phyloP scores from a whole-genome alignment of 2,888 invertebrate species.

The Protonemura montana region DNA sequence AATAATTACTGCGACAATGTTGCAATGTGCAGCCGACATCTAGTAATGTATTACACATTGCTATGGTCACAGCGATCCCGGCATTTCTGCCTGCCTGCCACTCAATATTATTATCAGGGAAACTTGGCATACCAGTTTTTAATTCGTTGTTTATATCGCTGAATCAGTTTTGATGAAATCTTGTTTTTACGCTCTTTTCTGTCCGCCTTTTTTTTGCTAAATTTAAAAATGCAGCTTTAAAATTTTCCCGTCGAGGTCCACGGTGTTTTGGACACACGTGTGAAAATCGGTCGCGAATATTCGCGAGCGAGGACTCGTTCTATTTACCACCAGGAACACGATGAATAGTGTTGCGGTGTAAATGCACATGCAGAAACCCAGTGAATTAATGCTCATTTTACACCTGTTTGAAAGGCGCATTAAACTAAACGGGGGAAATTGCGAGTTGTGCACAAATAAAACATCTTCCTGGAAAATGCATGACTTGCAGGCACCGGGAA shows the following conservation, averaged over 20 bases:
- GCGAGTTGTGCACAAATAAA: neutral
- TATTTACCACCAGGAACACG: neutral
- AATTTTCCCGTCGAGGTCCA: neutral
- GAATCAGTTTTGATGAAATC: neutral
- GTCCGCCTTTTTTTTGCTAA: neutral
- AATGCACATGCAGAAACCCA: neutral
- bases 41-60: constrained; percentile 2
- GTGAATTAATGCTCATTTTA: neutral
- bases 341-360: neutral
- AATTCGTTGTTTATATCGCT: constrained; percentile 12
- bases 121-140: neutral
- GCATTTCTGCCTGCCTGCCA: neutral
- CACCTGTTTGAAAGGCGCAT: neutral
- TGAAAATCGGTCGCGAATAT: neutral
- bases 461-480: neutral
- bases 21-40: constrained; percentile 41
- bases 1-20: constrained; percentile 44
- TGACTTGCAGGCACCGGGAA: neutral
- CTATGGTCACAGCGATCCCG: neutral
- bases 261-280: neutral
- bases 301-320: neutral
- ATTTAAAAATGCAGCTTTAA: neutral
- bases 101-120: neutral
- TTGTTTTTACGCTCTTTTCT: neutral
- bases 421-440: neutral